Percentiles rank a stretch among this genome's conserved stretches.
These are phyloP conservation scores for Limonius californicus DNA, from an alignment of 1,140 invertebrate species.

Conservation along the genomic window DNA sequence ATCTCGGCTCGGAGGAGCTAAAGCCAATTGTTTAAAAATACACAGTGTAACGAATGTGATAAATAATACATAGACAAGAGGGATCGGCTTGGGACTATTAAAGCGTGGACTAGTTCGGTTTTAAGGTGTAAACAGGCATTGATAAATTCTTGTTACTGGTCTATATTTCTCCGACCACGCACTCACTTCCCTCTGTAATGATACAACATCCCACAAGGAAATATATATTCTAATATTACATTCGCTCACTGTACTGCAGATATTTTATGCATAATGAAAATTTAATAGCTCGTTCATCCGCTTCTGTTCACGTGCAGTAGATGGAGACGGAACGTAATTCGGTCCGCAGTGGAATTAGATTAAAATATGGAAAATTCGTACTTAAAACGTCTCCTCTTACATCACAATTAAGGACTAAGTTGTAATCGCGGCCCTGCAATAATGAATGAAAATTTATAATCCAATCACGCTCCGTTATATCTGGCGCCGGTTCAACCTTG, in stretches of 20 bases:
- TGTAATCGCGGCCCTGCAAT: no score
- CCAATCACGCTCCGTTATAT: no score
- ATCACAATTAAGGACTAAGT: no score
- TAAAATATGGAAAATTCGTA: no score
- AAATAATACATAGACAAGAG: background rate
- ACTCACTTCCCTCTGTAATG: background rate
- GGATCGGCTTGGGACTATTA: background rate
- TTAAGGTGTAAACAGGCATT: conserved; percentile 1
- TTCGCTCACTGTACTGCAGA: background rate
- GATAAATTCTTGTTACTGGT: background rate
- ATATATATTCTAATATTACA: conserved; percentile 2
- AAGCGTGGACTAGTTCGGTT: background rate
- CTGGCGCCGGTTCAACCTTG: no score
- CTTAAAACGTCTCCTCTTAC: no score
- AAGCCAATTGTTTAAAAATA: background rate
- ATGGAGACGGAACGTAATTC: no score
- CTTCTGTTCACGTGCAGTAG: background rate
- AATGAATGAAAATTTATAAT: no score
- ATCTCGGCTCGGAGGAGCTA: no score
- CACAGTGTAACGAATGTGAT: background rate
- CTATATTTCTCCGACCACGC: background rate
- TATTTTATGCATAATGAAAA: background rate
- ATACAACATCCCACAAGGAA: background rate
- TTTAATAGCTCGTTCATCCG: background rate
- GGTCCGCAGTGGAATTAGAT: no score